These are phyloP conservation scores for Baronia brevicornis DNA, from an alignment of 2,888 invertebrate species.

Conservation along the genomic window DNA sequence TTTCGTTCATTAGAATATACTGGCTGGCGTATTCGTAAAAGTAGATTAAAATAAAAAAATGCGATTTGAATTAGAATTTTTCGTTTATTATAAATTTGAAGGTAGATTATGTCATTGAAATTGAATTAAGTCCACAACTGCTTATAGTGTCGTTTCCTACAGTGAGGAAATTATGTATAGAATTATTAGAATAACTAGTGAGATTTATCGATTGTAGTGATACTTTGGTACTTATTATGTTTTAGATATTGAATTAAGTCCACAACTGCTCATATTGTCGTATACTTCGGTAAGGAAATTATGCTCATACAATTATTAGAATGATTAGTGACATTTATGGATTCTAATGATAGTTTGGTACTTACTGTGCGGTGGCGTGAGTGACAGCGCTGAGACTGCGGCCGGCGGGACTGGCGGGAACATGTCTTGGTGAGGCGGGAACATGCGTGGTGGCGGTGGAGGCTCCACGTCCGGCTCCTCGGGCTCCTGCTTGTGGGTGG, in stretches of 20 bases:
- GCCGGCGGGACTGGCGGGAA: constrained; percentile 82
- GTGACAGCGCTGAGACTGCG: constrained; percentile 82
- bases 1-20: too few relatives aligned
- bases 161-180: too few relatives aligned
- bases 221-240: constrained; percentile 68
- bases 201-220: not conserved
- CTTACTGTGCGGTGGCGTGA: constrained; percentile 90
- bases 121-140: too few relatives aligned
- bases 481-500: constrained; percentile 55
- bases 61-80: too few relatives aligned
- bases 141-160: too few relatives aligned
- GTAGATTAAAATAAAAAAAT: too few relatives aligned
- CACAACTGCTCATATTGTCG: too few relatives aligned
- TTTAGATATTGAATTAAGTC: too few relatives aligned
- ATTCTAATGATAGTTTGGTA: constrained; percentile 27
- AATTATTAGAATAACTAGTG: not conserved
- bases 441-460: constrained; percentile 74
- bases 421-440: constrained; percentile 77
- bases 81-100: too few relatives aligned
- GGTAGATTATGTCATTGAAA: too few relatives aligned
- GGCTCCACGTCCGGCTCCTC: constrained; percentile 65
- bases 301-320: not conserved
- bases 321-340: not conserved
- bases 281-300: too few relatives aligned
- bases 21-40: too few relatives aligned